Evolutionary conservation across 1,140 invertebrate genomes (phyloP).

Genomic region (Plectrocnemia conspersa): DNA sequence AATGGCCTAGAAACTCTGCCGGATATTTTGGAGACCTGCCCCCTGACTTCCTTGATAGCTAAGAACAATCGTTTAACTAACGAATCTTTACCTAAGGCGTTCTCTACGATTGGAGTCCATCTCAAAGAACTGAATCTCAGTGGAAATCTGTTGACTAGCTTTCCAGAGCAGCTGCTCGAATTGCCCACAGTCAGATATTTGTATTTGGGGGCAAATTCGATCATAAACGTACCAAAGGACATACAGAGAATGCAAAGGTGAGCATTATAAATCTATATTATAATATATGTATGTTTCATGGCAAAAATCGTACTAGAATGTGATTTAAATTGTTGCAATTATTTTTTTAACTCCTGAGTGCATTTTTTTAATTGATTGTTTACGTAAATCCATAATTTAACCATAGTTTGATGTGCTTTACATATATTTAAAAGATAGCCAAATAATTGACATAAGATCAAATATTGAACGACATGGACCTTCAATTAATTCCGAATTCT

Average conservation of each 20-base stretch:
- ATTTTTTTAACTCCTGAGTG: too few relatives aligned
- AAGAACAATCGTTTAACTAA: constrained; percentile 84
- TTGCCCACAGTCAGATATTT: constrained; percentile 72
- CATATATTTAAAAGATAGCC: too few relatives aligned
- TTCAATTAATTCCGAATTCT: too few relatives aligned
- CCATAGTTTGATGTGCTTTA: too few relatives aligned
- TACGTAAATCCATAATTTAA: too few relatives aligned
- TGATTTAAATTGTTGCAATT: too few relatives aligned
- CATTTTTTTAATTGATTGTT: too few relatives aligned
- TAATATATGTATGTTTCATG: too few relatives aligned
- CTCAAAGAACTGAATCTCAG: constrained; percentile 86
- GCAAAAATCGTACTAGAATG: too few relatives aligned
- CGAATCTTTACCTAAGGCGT: constrained; percentile 79
- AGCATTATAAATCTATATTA: too few relatives aligned
- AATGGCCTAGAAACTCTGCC: constrained; percentile 75
- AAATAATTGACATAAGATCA: too few relatives aligned
- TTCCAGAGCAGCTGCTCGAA: constrained; percentile 84
- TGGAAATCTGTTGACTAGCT: constrained; percentile 78
- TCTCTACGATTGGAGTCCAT: constrained; percentile 52
- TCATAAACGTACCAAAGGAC: constrained; percentile 74
- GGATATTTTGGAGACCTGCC: constrained; percentile 67
- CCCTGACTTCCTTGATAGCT: constrained; percentile 72
- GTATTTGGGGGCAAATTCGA: constrained; percentile 84
- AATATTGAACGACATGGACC: too few relatives aligned
- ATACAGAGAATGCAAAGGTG: constrained; percentile 76